Conservation (phyloP, 1,140 invertebrate genomes). For the Cotesia glomerata region DNA sequence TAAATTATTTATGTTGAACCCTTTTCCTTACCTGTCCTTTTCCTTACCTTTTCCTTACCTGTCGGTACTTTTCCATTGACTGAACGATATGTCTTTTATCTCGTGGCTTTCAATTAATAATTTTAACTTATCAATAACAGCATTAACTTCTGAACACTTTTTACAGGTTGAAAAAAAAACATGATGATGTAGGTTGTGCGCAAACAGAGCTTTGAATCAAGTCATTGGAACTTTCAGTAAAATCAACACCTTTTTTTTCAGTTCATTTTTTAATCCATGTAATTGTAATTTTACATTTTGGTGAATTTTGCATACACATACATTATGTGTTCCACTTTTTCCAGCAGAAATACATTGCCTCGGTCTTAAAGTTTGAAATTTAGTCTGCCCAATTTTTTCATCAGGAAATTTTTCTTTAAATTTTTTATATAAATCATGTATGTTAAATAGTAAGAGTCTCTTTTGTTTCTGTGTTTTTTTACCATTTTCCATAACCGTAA, state of each 20-base stretch:
- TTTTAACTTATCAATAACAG: not conserved
- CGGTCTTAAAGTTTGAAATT: slow-evolving; percentile 16
- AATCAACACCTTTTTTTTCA: slow-evolving; percentile 5
- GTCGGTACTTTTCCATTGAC: not conserved
- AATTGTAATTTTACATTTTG: slow-evolving; percentile 19
- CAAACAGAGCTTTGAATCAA: not conserved
- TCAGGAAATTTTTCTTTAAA: slow-evolving; percentile 20
- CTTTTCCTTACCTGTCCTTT: no score
- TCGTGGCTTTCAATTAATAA: not conserved
- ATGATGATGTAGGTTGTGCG: not conserved
- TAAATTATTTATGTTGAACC: not conserved
- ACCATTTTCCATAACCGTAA: slow-evolving; percentile 10
- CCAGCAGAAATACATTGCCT: slow-evolving; percentile 11
- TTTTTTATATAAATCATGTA: not conserved
- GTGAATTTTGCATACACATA: slow-evolving; percentile 12
- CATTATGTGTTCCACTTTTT: not conserved
- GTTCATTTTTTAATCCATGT: not conserved
- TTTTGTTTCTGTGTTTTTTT: slow-evolving; percentile 3
- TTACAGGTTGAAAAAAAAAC: not conserved
- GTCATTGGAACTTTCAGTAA: not conserved
- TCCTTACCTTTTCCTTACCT: slow-evolving; percentile 9
- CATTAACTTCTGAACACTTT: slow-evolving; percentile 1
- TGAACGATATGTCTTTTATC: not conserved
- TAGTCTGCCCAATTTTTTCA: slow-evolving; percentile 1
- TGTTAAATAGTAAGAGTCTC: slow-evolving; percentile 12